Conservation (phyloP, 2,113 vertebrate genomes). For the Pampusana beccarii region DNA sequence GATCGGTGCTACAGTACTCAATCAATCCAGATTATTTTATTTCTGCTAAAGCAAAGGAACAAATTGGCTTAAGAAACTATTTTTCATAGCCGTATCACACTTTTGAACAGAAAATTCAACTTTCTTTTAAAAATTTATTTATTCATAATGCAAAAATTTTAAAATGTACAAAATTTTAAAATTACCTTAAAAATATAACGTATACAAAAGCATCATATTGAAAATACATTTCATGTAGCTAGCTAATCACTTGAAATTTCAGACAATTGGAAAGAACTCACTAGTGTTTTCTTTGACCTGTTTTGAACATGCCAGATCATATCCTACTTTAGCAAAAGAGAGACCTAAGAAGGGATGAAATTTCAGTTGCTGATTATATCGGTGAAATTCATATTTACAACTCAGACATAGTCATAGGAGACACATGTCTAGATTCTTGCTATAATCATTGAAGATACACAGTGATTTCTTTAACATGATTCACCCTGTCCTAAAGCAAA, state of each 20-base stretch:
- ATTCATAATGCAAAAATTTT: not conserved
- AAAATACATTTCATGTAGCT: not conserved
- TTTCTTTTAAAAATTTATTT: not conserved
- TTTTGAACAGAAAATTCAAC: not conserved
- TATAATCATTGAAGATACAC: not conserved
- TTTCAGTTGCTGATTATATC: not conserved
- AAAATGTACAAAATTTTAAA: not conserved
- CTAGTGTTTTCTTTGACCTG: not conserved
- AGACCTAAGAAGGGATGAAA: not conserved
- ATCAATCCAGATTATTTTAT: not conserved
- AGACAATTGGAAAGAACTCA: not conserved
- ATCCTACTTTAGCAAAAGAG: not conserved
- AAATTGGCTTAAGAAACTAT: not conserved
- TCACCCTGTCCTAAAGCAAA: conserved; percentile 16
- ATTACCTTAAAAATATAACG: not conserved
- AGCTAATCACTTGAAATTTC: not conserved
- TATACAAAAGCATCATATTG: not conserved
- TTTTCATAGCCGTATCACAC: not conserved
- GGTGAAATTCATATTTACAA: not conserved
- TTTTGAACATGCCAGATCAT: not conserved
- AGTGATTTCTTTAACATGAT: not conserved
- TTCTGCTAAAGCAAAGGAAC: not conserved
- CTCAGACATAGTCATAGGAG: not conserved
- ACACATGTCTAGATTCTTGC: not conserved
- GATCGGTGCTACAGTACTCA: not conserved